A percentile compares a stretch with the other conserved stretches of the same genome.
Evolutionary conservation across 2,797 vertebrate genomes (phyloP).

Genomic region (Melanotaenia boesemani): DNA sequence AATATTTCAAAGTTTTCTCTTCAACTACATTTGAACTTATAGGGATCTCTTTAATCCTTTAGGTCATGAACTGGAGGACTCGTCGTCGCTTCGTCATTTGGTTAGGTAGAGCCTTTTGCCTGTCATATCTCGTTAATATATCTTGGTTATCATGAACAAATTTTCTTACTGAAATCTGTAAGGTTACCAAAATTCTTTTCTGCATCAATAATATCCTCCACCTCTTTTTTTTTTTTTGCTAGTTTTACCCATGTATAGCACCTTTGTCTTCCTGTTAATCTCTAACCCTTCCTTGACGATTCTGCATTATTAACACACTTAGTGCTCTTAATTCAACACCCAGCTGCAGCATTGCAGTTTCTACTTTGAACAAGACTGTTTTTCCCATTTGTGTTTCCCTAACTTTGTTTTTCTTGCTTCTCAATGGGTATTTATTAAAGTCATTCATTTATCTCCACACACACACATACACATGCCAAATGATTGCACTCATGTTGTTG

Average conservation of each 20-base stretch:
- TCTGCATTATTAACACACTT: slow-evolving; percentile 1
- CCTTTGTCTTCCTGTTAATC: background rate
- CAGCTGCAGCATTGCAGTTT: slow-evolving; percentile 19
- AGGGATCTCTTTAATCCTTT: background rate
- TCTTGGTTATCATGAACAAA: background rate
- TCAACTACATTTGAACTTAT: background rate
- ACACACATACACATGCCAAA: background rate
- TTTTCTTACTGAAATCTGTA: background rate
- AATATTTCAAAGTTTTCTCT: background rate
- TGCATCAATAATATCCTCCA: background rate
- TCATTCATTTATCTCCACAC: background rate
- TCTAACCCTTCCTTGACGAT: background rate
- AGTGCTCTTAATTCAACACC: slow-evolving; percentile 24
- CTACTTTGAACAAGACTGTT: background rate
- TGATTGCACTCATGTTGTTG: slow-evolving; percentile 20
- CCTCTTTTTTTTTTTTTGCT: background rate
- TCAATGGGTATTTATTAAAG: slow-evolving; percentile 10
- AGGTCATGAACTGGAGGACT: background rate
- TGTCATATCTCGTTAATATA: background rate
- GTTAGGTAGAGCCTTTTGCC: background rate
- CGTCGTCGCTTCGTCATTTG: background rate
- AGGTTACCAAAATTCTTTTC: background rate
- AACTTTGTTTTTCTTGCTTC: background rate
- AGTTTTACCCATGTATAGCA: background rate
- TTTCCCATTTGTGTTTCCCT: background rate